Evolutionary conservation across 2,797 vertebrate species (phyloP).

Genomic region (Lacerta viridis): DNA sequence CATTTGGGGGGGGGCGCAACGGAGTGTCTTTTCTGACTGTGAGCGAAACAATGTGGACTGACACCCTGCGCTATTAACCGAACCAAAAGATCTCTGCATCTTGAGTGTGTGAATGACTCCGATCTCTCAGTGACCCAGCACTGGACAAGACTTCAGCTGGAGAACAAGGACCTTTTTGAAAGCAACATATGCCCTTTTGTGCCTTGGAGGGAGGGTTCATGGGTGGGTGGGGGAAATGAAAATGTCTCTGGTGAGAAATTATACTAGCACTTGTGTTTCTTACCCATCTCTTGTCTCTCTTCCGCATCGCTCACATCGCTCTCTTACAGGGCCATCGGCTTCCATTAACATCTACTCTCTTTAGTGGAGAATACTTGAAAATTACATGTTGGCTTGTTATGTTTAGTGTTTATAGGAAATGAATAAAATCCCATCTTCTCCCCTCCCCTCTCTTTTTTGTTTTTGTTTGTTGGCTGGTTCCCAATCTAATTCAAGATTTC

Average conservation of each 20-base stretch:
- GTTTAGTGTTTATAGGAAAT: conserved; percentile 52
- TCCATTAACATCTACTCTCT: conserved; percentile 63
- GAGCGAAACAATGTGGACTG: not conserved
- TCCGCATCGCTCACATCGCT: accelerated
- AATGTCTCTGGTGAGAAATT: conserved; percentile 54
- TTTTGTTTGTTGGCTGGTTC: not conserved
- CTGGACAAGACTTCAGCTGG: conserved; percentile 54
- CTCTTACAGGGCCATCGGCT: conserved; percentile 57
- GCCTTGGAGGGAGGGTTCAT: conserved; percentile 72
- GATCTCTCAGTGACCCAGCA: conserved; percentile 55
- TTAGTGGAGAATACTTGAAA: conserved; percentile 79
- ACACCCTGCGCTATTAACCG: conserved; percentile 28
- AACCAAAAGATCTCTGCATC: conserved; percentile 64
- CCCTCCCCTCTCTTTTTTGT: not conserved
- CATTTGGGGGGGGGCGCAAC: not conserved
- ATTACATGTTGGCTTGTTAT: conserved; percentile 47
- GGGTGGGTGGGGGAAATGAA: conserved; percentile 59
- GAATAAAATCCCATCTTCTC: conserved; percentile 41
- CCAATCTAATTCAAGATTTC: conserved; percentile 45
- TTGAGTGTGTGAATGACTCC: conserved; percentile 59
- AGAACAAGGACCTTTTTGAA: conserved; percentile 69
- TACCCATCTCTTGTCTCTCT: conserved; percentile 29
- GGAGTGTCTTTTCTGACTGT: not conserved
- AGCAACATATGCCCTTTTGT: conserved; percentile 79
- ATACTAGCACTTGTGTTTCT: conserved; percentile 47